Conservation (phyloP, 2,888 invertebrate species). For the Orthosia gracilis region DNA sequence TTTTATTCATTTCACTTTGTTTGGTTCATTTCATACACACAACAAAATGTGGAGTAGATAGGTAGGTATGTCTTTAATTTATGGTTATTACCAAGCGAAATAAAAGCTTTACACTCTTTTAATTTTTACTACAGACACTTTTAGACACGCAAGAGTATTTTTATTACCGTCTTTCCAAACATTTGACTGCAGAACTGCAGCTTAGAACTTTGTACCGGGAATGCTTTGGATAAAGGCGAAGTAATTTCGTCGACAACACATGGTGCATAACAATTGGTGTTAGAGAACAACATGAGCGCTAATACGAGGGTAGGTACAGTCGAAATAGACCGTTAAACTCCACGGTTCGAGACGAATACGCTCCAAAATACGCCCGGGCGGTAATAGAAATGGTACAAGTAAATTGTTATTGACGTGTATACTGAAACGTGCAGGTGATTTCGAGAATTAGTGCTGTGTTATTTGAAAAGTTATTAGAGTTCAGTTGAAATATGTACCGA, state of each 20-base stretch:
- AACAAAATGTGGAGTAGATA: slow-evolving; percentile 21
- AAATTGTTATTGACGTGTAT: slow-evolving; percentile 80
- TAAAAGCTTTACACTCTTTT: background rate
- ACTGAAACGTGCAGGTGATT: slow-evolving; percentile 57
- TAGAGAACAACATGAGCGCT: slow-evolving; percentile 73
- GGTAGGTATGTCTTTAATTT: slow-evolving; percentile 22
- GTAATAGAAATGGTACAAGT: slow-evolving; percentile 72
- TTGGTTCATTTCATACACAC: slow-evolving; percentile 22
- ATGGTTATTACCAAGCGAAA: background rate
- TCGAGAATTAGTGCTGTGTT: slow-evolving; percentile 49
- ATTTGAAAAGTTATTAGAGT: slow-evolving; percentile 44
- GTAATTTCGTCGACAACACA: slow-evolving; percentile 58
- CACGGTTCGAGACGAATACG: slow-evolving; percentile 80
- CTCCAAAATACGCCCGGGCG: slow-evolving; percentile 67
- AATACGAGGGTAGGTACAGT: slow-evolving; percentile 69
- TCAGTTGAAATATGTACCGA: slow-evolving; percentile 11
- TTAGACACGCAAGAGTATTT: slow-evolving; percentile 26
- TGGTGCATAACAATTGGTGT: slow-evolving; percentile 64
- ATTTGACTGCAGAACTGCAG: slow-evolving; percentile 45
- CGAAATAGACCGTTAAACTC: slow-evolving; percentile 85
- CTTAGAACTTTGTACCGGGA: slow-evolving; percentile 35
- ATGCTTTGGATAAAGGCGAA: slow-evolving; percentile 43
- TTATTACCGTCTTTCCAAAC: slow-evolving; percentile 19
- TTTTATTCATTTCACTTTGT: slow-evolving; percentile 42
- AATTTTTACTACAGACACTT: slow-evolving; percentile 1